Percentiles rank a stretch among this genome's conserved stretches.
Conservation (phyloP, 2,113 vertebrate genomes). For the Fregetta grallaria region DNA sequence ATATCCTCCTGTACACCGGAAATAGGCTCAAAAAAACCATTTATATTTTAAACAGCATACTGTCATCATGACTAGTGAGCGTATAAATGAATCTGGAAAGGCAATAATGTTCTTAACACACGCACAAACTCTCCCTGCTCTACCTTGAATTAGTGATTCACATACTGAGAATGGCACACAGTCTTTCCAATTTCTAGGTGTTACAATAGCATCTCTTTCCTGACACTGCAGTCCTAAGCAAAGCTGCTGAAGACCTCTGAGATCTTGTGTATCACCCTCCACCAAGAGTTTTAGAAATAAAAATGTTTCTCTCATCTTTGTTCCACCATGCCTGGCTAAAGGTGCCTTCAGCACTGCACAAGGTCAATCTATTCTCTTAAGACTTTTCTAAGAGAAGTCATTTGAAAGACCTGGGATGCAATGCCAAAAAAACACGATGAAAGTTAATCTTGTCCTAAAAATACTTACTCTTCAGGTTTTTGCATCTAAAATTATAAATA, state of each 20-base stretch:
- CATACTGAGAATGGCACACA: not conserved
- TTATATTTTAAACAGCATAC: conserved; percentile 56
- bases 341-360: not conserved
- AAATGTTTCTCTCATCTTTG: not conserved
- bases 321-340: not conserved
- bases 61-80: conserved; percentile 24
- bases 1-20: conserved; percentile 53
- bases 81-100: not conserved
- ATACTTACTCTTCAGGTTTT: not conserved
- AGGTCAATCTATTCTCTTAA: not conserved
- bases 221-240: not conserved
- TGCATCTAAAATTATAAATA: not conserved
- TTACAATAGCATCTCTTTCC: not conserved
- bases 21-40: conserved; percentile 42
- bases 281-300: not conserved
- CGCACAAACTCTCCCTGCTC: not conserved
- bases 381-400: not conserved
- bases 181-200: not conserved
- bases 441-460: not conserved
- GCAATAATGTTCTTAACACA: conserved; percentile 2
- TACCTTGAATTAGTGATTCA: not conserved
- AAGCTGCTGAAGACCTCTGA: not conserved
- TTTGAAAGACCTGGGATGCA: not conserved
- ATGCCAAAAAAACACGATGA: not conserved
- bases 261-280: not conserved